Percentiles rank a stretch among this genome's conserved stretches.
Conservation (phyloP, 2,113 vertebrate genomes). For the Illadopsis cleaveri region DNA sequence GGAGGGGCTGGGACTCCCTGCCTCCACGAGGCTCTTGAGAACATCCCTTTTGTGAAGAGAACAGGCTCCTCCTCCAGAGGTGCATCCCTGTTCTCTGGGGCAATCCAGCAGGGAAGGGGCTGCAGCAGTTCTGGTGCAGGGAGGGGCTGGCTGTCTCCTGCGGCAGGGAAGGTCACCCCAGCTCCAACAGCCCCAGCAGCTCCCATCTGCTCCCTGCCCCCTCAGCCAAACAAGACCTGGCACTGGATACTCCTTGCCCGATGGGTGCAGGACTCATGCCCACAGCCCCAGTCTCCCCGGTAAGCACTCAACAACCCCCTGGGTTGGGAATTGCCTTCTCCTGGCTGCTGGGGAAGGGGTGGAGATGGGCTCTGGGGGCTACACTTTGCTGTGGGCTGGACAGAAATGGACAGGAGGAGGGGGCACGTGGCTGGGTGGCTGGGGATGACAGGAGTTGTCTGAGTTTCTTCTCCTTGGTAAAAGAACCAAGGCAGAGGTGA, state of each 20-base stretch:
- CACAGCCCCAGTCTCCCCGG: neutral
- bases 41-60: neutral
- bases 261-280: neutral
- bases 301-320: neutral
- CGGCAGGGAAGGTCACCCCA: neutral
- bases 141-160: neutral
- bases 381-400: neutral
- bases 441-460: neutral
- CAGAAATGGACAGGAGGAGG: neutral
- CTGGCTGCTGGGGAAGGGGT: neutral
- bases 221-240: conserved; percentile 72
- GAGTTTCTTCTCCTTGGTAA: neutral
- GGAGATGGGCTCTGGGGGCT: neutral
- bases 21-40: neutral
- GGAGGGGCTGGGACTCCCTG: neutral
- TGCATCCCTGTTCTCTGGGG: neutral
- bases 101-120: neutral
- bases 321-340: neutral
- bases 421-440: neutral
- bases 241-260: neutral
- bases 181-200: neutral
- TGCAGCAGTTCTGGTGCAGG: neutral
- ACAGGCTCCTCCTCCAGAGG: neutral
- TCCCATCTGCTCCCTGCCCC: neutral
- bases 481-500: neutral